Evolutionary conservation across 53 echinoderm and acorn worm genomes (phyloP), one percentile per base, ranked within the genome.

Genomic region (Stichopus horrens): DNA sequence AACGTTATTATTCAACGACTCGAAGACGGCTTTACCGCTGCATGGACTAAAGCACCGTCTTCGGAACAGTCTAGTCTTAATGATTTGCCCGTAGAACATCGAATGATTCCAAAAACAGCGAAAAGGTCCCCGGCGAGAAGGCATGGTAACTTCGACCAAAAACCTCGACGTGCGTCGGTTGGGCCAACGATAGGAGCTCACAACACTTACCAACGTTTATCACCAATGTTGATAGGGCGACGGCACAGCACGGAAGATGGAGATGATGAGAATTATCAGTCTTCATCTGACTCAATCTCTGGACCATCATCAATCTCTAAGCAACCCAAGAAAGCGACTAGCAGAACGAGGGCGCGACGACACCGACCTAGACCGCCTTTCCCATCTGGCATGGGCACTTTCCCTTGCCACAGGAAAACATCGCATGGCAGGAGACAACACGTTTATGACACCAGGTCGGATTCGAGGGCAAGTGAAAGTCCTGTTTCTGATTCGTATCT

Each of bases 11-110:
- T 95, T 52, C 97, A 97, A 75, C 92, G 94, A 74, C 79, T 97
- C 4, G 97, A 97, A 57, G 95, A 97, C 86, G 97, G 97, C 5
- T 95, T 95, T 59, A 97, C 97, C 8, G 95, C 97, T 8, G 95
- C 93, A 13, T 97, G 97, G 97, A 97, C 94, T 11, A 95, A 95
- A 86, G 97, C 93, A 4, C 89, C 90, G 18, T 91, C 91, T 54
- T 87, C 87, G 5, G 87, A 87, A 54, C 85, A 85, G 6, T 87
- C 87, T 11, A 87, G 87, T 52, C 87, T 54, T 9, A 87, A 53
- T 18, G 87, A 87, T 8, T 20, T 75, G 21, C 87, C 75, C 23
- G 74, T 20, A 9, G 74, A 87, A 7, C 53, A 74, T 87, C 54
- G 74, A 20, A 9, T 56, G 58, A 87, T 55, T 8, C 21, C 87